These are phyloP conservation scores for Aculops lycopersici DNA, from an alignment of 1,140 invertebrate species.

Conservation along the genomic window DNA sequence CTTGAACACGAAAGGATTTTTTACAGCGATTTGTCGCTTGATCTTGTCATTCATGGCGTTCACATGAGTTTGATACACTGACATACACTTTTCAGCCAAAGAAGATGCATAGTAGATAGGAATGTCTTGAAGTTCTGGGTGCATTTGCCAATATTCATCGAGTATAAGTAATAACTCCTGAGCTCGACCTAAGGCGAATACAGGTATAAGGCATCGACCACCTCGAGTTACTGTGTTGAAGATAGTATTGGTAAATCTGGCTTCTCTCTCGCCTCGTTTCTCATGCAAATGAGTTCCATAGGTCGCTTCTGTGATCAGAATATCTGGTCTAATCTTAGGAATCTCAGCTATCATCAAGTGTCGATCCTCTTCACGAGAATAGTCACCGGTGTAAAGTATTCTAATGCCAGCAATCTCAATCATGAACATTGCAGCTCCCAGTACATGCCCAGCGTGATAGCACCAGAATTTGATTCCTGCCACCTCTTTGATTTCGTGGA, in stretches of 20 bases:
- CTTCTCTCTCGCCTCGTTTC: slow-evolving; percentile 77
- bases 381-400: slow-evolving; percentile 88
- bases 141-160: slow-evolving; percentile 90
- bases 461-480: slow-evolving; percentile 68
- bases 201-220: slow-evolving; percentile 84
- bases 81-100: slow-evolving; percentile 97
- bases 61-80: slow-evolving; percentile 95
- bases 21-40: slow-evolving; percentile 70
- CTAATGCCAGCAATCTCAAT: slow-evolving; percentile 95
- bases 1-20: slow-evolving; percentile 96
- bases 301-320: slow-evolving; percentile 89
- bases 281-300: slow-evolving; percentile 98
- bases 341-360: slow-evolving; percentile 98
- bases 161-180: slow-evolving; percentile 82
- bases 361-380: slow-evolving; percentile 86
- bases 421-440: slow-evolving; percentile 99
- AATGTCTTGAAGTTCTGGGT: slow-evolving; percentile 90
- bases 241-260: slow-evolving; percentile 64
- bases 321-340: slow-evolving; percentile 71
- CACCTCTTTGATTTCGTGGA: slow-evolving; percentile 90
- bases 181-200: slow-evolving; percentile 85
- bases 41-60: slow-evolving; percentile 99
- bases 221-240: slow-evolving; percentile 82
- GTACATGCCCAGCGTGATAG: slow-evolving; percentile 90
- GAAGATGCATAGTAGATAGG: slow-evolving; percentile 98